These are phyloP conservation scores for Acipenser oxyrinchus DNA, from an alignment of 2,797 vertebrate genomes.

Conservation along the genomic window DNA sequence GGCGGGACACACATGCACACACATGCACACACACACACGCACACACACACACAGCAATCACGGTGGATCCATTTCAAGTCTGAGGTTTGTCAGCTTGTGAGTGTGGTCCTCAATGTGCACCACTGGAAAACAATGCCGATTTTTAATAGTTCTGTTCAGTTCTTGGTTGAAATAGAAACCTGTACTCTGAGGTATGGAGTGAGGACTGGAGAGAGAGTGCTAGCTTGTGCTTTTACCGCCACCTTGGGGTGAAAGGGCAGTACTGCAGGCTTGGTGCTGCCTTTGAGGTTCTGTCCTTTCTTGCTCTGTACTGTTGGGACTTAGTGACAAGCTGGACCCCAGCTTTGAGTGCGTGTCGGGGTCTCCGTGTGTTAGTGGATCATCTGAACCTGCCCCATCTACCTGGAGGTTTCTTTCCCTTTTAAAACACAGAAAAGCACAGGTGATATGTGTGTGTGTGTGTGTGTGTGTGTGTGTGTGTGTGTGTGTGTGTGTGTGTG, in stretches of 20 bases:
- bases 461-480: conserved; percentile 21
- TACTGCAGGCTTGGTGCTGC: conserved; percentile 14
- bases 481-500: neutral
- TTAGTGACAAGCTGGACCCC: no score
- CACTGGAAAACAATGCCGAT: neutral
- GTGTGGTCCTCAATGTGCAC: neutral
- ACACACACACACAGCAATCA: conserved; percentile 18
- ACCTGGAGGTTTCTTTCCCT: neutral
- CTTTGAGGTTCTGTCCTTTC: neutral
- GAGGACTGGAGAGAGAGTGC: neutral
- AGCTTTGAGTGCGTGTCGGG: no score
- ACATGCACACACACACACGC: no score
- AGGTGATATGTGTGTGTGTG: neutral
- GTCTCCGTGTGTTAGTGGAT: neutral
- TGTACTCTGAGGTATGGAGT: neutral
- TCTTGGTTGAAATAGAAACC: no score
- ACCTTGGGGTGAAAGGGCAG: conserved; percentile 39
- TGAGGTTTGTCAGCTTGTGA: conserved; percentile 11
- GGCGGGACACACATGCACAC: neutral
- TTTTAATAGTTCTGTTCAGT: neutral
- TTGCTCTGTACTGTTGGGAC: neutral
- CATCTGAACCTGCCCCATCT: neutral
- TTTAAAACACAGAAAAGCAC: neutral
- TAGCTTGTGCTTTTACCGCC: conserved; percentile 39
- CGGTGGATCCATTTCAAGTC: conserved; percentile 19